Conservation (phyloP, 1,140 invertebrate species). For the Pissodes strobi region DNA sequence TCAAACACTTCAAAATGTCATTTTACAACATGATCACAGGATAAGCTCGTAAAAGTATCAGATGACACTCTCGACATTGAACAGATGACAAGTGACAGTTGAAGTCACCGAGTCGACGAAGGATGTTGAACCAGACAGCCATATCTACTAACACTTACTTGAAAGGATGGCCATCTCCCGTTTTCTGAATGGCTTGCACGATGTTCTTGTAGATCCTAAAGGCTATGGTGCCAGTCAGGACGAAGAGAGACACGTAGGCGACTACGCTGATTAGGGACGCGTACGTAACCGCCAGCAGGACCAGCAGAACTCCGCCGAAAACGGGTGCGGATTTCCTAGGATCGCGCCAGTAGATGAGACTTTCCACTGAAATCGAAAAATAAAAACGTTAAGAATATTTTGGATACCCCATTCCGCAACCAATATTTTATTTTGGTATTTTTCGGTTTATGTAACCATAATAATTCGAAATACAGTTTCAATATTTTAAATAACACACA, state of each 20-base stretch:
- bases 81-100: no score
- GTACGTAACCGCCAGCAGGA: constrained; percentile 89
- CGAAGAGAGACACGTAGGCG: constrained; percentile 85
- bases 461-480: no score
- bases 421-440: no score
- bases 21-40: not conserved
- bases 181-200: constrained; percentile 95
- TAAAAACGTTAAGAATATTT: no score
- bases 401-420: no score
- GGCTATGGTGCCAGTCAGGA: constrained; percentile 80
- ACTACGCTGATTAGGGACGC: constrained; percentile 95
- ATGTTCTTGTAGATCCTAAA: constrained; percentile 97
- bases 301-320: constrained; percentile 82
- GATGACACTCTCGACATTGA: no score
- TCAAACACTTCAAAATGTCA: no score
- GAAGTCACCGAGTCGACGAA: no score
- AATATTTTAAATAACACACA: no score
- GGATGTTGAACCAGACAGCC: no score
- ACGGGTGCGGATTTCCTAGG: constrained; percentile 91
- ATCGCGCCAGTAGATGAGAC: constrained; percentile 96
- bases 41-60: not conserved
- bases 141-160: constrained; percentile 62
- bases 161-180: constrained; percentile 95
- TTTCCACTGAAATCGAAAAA: constrained; percentile 61
- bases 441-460: no score